These are phyloP conservation scores for Premnoplex brunnescens DNA, from an alignment of 2,797 vertebrate species.

Conservation along the genomic window DNA sequence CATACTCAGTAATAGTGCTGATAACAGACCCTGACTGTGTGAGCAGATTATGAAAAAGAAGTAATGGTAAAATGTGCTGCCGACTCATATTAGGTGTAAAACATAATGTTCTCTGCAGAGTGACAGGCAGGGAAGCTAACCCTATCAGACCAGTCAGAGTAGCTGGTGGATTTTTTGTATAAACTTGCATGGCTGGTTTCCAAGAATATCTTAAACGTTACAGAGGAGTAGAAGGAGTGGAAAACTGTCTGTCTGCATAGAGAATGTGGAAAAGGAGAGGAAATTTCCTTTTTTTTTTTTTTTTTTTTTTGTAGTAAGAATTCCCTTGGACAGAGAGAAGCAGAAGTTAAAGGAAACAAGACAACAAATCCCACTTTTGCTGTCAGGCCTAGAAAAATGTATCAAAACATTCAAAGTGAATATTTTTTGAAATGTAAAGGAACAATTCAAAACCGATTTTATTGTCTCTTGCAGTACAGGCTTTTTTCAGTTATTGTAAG, in stretches of 20 bases:
- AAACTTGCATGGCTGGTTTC: not conserved
- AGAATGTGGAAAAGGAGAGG: not conserved
- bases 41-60: not conserved
- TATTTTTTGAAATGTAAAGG: not conserved
- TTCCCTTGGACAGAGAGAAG: not conserved
- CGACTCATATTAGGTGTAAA: not conserved
- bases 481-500: not conserved
- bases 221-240: not conserved
- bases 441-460: not conserved
- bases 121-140: not conserved
- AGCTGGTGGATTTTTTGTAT: not conserved
- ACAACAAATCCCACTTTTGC: not conserved
- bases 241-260: not conserved
- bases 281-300: not conserved
- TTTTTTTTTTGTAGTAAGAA: not conserved
- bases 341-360: not conserved
- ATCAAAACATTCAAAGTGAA: not conserved
- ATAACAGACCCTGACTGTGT: not conserved
- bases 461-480: not conserved
- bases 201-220: not conserved
- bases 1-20: not conserved
- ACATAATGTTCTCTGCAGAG: not conserved
- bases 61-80: not conserved
- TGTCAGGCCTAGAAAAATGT: not conserved
- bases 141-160: not conserved